These are phyloP conservation scores for Dendrolimus kikuchii DNA, from an alignment of 1,140 invertebrate species.

Conservation along the genomic window DNA sequence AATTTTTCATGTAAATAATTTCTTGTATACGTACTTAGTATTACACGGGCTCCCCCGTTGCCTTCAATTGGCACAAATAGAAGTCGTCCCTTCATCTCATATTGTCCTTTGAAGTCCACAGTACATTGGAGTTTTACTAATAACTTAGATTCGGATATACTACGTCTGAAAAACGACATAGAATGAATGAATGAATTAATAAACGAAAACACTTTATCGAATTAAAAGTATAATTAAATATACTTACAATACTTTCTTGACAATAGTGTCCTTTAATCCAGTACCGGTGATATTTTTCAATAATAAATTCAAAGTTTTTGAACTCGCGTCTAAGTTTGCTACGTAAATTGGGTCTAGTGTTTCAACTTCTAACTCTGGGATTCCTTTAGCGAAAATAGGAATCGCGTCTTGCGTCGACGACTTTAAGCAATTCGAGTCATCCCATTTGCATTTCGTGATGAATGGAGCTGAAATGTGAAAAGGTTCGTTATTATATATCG, in stretches of 20 bases:
- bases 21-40: constrained; percentile 21
- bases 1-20: no score
- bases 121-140: constrained; percentile 19
- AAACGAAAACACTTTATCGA: no score
- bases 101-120: constrained; percentile 21
- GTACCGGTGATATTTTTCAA: constrained; percentile 22
- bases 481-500: constrained; percentile 14
- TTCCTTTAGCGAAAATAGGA: constrained; percentile 23
- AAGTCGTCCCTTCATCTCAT: constrained; percentile 30
- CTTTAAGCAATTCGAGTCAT: constrained; percentile 31
- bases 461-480: constrained; percentile 21
- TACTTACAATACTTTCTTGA: constrained; percentile 31
- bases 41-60: constrained; percentile 22
- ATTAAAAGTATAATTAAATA: background rate
- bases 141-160: constrained; percentile 17
- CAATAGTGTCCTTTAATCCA: constrained; percentile 25
- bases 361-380: constrained; percentile 30
- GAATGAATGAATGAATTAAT: no score
- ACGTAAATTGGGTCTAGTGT: constrained; percentile 27
- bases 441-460: constrained; percentile 29
- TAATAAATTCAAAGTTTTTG: constrained; percentile 22
- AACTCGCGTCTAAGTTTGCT: constrained; percentile 25
- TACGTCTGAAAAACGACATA: constrained; percentile 19
- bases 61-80: constrained; percentile 26
- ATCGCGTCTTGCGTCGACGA: constrained; percentile 20